These are phyloP conservation scores for Beroe ovata DNA, from an alignment of 37 sponge, comb jelly and placozoan genomes.

Conservation along the genomic window DNA sequence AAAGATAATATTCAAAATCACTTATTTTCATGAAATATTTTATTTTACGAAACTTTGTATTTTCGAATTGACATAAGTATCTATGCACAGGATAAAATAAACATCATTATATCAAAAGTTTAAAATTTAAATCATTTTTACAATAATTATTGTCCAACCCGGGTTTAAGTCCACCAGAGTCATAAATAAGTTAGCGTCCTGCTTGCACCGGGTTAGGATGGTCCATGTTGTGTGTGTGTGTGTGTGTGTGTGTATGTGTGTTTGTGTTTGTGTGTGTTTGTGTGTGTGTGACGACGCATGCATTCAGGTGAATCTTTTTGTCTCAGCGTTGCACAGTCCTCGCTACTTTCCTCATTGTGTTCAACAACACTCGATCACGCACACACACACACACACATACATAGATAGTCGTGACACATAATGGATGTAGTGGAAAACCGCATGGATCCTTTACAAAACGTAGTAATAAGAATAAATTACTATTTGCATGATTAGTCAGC, in stretches of 20 bases:
- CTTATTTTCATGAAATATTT: conserved; percentile 24
- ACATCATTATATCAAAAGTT: conserved; percentile 37
- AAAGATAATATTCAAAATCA: too few species aligned
- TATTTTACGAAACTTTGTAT: not conserved
- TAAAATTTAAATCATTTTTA: conserved; percentile 29
- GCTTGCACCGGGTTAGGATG: too few species aligned
- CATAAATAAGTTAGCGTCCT: not conserved
- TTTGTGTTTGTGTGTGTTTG: too few species aligned
- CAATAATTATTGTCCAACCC: not conserved
- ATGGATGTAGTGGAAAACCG: too few species aligned
- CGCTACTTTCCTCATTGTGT: too few species aligned
- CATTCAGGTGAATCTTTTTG: not conserved
- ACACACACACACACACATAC: not conserved
- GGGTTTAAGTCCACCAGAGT: not conserved
- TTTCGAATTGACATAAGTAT: not conserved
- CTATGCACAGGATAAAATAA: conserved; percentile 33
- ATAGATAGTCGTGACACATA: not conserved
- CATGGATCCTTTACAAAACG: conserved; percentile 31
- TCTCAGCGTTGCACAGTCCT: too few species aligned
- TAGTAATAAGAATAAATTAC: conserved; percentile 62
- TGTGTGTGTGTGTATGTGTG: too few species aligned
- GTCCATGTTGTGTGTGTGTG: too few species aligned
- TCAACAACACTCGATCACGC: not conserved
- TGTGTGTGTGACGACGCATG: not conserved
- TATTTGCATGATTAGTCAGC: not conserved